Percentiles rank a stretch among this genome's conserved stretches.
These are phyloP conservation scores for Rhopalosiphum maidis DNA, from an alignment of 1,140 invertebrate genomes.

Conservation along the genomic window DNA sequence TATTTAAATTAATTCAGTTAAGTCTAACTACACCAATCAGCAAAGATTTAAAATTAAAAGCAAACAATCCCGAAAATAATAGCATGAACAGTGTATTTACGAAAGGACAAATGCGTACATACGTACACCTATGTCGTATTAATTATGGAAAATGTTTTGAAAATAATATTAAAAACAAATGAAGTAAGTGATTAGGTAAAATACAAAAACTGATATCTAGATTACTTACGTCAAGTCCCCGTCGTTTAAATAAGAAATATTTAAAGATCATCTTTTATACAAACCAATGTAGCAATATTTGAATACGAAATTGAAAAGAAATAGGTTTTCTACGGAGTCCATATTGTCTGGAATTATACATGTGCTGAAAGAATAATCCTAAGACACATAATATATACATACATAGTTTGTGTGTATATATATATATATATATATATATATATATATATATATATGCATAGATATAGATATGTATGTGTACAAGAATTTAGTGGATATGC, in stretches of 20 bases:
- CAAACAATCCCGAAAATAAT: not conserved
- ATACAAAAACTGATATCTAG: not conserved
- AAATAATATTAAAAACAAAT: constrained; percentile 2
- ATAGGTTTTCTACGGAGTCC: not conserved
- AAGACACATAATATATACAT: not conserved
- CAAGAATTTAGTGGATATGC: not conserved
- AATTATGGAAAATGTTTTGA: not conserved
- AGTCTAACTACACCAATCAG: not conserved
- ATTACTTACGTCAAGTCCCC: not conserved
- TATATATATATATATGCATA: too few species aligned
- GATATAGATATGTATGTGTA: too few species aligned
- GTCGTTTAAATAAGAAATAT: not conserved
- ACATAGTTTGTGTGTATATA: too few species aligned
- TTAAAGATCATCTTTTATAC: constrained; percentile 9
- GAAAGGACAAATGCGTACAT: not conserved
- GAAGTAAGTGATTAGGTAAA: not conserved
- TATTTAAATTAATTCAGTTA: not conserved
- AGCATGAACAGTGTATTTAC: not conserved
- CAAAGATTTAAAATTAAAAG: not conserved
- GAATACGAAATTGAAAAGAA: constrained; percentile 21
- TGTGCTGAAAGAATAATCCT: constrained; percentile 17
- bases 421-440: too few species aligned
- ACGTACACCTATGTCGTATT: not conserved
- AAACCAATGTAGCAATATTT: constrained; percentile 2
- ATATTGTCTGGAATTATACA: not conserved